A percentile compares a stretch with the other conserved stretches of the same genome.
Evolutionary conservation across 1,140 invertebrate genomes (phyloP).

Genomic region (Aphis craccivora): DNA sequence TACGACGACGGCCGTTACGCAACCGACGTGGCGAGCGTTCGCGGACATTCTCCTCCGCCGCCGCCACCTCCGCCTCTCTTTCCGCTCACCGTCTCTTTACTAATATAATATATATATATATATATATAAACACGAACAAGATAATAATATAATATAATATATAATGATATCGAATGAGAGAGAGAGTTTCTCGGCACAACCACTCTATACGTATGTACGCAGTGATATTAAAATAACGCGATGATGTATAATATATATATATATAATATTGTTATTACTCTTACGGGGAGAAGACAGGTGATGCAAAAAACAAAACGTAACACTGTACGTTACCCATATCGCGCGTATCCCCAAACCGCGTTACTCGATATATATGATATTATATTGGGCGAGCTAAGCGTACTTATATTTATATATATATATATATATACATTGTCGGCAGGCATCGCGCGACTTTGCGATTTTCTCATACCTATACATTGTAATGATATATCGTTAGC

Average conservation of each 20-base stretch:
- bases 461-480: not conserved
- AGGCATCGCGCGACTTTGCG: not conserved
- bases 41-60: conserved; percentile 34
- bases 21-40: conserved; percentile 27
- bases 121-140: not conserved
- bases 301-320: not conserved
- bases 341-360: not conserved
- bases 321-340: not conserved
- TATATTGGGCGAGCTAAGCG: not conserved
- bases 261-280: not conserved
- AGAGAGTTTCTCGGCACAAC: conserved; percentile 23
- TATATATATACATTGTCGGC: too few relatives aligned
- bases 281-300: not conserved
- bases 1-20: conserved; percentile 35
- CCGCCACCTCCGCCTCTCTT: not conserved
- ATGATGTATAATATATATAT: not conserved
- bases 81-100: not conserved
- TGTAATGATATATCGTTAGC: not conserved
- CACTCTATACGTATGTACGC: not conserved
- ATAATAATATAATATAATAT: conserved; percentile 20
- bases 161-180: not conserved
- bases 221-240: not conserved
- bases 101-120: not conserved
- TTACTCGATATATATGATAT: not conserved
- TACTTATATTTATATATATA: too few relatives aligned